A percentile compares a stretch with the other conserved stretches of the same genome.
phyloP scores from a whole-genome alignment of 2,888 invertebrate species.

The Dione vanillae region DNA sequence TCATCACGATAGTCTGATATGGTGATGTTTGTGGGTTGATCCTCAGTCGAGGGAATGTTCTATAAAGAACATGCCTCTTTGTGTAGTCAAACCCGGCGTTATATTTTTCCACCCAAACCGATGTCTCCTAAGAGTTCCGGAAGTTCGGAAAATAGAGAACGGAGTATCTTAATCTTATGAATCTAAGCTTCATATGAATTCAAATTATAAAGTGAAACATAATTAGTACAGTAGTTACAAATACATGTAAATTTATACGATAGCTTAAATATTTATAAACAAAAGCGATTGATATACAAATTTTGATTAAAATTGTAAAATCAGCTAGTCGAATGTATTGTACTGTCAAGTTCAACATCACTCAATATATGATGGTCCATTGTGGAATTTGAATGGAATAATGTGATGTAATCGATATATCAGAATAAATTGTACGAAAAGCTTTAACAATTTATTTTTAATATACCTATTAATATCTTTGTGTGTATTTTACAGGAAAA shows the following conservation, averaged over 20 bases:
- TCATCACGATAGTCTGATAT: too few species aligned
- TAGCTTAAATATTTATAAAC: not conserved
- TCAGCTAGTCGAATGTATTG: conserved; percentile 14
- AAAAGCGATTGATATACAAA: conserved; percentile 10
- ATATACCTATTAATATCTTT: too few species aligned
- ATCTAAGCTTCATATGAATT: too few species aligned
- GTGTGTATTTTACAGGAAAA: too few species aligned
- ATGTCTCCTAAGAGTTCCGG: too few species aligned
- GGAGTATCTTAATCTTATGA: not conserved
- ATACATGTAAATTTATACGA: not conserved
- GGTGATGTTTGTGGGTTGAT: not conserved
- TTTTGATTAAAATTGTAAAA: conserved; percentile 28
- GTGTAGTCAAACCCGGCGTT: too few species aligned
- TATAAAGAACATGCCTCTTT: too few species aligned
- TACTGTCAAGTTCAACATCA: conserved; percentile 17
- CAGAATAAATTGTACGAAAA: not conserved
- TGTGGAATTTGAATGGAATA: conserved; percentile 17
- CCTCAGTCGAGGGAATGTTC: not conserved
- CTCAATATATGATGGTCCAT: conserved; percentile 8
- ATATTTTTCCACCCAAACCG: too few species aligned
- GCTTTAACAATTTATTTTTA: not conserved
- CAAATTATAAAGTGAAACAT: too few species aligned
- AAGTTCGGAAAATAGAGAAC: not conserved
- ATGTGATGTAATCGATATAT: conserved; percentile 21
- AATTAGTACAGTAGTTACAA: not conserved